phyloP scores from a whole-genome alignment of 2,888 invertebrate species.

The Lepeophtheirus nordmannii region DNA sequence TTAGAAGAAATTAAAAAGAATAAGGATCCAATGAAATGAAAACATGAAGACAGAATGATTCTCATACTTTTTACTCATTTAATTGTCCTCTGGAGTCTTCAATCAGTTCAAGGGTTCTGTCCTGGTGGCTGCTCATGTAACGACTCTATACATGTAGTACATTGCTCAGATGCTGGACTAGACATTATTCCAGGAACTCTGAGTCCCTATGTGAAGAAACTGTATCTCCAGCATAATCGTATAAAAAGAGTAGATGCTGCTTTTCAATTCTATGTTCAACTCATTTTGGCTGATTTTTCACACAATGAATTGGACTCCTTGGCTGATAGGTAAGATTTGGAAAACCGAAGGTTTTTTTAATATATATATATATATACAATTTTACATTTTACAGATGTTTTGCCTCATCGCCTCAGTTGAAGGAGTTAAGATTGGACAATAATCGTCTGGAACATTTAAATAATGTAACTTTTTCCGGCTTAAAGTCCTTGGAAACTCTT shows the following conservation, averaged over 20 bases:
- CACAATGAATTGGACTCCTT: background rate
- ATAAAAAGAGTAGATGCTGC: background rate
- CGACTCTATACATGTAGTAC: background rate
- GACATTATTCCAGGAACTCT: background rate
- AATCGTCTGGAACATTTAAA: background rate
- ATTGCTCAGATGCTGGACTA: background rate
- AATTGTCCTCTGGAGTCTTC: too few relatives aligned
- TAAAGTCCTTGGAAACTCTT: background rate
- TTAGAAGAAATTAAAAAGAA: too few relatives aligned
- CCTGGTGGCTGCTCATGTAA: conserved; percentile 2
- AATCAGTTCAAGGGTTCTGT: background rate
- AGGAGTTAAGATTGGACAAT: background rate
- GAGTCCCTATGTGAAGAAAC: background rate
- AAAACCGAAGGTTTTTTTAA: too few relatives aligned
- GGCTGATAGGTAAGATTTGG: background rate
- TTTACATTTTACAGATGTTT: background rate
- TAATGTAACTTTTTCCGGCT: background rate
- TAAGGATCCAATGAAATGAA: too few relatives aligned
- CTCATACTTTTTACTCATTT: too few relatives aligned
- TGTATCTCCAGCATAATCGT: background rate
- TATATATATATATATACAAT: background rate
- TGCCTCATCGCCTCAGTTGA: background rate
- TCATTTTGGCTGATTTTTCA: background rate
- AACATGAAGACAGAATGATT: too few relatives aligned
- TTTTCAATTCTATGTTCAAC: background rate